A percentile compares a stretch with the other conserved stretches of the same genome.
These are phyloP conservation scores for Alloplasta piceator DNA, from an alignment of 2,888 invertebrate species.

Conservation along the genomic window DNA sequence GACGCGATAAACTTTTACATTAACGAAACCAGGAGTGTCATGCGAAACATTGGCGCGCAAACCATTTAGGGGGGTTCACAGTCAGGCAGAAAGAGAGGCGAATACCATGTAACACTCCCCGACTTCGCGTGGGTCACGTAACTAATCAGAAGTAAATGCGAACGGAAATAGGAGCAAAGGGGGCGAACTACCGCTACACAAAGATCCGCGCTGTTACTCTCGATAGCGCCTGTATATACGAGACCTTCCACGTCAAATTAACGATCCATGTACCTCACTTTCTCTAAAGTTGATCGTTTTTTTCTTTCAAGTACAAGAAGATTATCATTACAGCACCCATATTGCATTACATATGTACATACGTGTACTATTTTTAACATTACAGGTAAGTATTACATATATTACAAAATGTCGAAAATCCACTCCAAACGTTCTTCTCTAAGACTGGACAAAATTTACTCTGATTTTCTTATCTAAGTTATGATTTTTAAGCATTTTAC, in stretches of 20 bases:
- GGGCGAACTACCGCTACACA: conserved; percentile 44
- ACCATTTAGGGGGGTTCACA: conserved; percentile 23
- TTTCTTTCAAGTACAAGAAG: no score
- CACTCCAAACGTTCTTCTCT: no score
- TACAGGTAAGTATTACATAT: no score
- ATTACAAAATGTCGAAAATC: no score
- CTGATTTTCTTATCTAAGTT: no score
- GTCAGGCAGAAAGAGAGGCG: neutral
- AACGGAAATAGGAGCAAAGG: conserved; percentile 23
- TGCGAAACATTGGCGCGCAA: neutral
- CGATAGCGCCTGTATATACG: conserved; percentile 32
- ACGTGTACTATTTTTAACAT: no score
- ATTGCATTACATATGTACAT: no score
- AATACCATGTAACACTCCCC: conserved; percentile 35
- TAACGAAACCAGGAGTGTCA: conserved; percentile 22
- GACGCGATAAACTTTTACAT: conserved; percentile 10
- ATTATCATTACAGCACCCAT: no score
- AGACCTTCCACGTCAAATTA: conserved; percentile 22
- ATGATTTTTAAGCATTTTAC: no score
- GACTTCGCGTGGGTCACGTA: conserved; percentile 58
- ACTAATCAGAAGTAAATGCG: conserved; percentile 64
- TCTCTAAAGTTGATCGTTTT: no score
- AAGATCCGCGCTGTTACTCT: conserved; percentile 8
- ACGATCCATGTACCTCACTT: no score
- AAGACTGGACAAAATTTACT: no score